These are phyloP conservation scores for Zoanthus sansibaricus DNA, from an alignment of 92 coral and sea anemone species.

Conservation along the genomic window DNA sequence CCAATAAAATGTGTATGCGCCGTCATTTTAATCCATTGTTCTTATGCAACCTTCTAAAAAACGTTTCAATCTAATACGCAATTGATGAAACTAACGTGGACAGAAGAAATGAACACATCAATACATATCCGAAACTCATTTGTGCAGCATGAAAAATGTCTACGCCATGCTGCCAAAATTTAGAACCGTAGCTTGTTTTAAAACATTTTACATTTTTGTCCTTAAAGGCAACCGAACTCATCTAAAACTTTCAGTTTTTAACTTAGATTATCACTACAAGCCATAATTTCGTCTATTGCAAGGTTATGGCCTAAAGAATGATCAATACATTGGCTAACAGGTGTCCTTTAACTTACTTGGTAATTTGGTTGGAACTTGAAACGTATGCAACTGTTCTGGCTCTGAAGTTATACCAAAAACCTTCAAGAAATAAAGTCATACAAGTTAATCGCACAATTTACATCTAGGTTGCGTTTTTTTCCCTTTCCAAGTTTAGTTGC, in stretches of 20 bases:
- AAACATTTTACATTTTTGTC: neutral
- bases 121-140: neutral
- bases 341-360: conserved; percentile 26
- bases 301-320: neutral
- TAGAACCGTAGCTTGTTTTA: neutral
- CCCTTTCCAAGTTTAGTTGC: no score
- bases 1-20: no score
- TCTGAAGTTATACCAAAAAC: conserved; percentile 55
- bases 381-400: conserved; percentile 49
- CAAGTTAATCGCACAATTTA: neutral
- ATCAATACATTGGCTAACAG: neutral
- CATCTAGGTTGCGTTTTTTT: no score
- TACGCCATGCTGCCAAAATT: neutral
- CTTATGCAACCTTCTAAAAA: no score
- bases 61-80: neutral
- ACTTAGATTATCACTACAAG: neutral
- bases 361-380: conserved; percentile 53
- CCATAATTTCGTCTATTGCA: neutral
- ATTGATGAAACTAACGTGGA: neutral
- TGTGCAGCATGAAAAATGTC: neutral
- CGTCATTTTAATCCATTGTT: no score
- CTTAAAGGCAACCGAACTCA: neutral
- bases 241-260: neutral
- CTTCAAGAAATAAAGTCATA: conserved; percentile 29
- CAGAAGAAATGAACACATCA: neutral